Evolutionary conservation across 2,888 invertebrate species (phyloP), one percentile per base, ranked within the genome.

Genomic region (Hemaris fuciformis): DNA sequence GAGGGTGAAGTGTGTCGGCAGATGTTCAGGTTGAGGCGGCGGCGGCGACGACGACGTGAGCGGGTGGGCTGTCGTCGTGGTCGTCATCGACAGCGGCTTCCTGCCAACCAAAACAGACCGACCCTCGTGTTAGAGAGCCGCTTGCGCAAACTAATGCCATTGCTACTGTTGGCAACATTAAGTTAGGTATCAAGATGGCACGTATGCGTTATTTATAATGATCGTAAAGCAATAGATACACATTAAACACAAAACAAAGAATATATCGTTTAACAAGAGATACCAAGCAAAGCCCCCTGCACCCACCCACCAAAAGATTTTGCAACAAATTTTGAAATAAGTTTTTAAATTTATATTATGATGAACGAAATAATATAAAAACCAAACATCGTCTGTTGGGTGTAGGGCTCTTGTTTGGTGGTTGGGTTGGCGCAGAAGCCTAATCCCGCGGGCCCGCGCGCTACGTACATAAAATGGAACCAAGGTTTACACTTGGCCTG

Each of bases 241-340:
- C 62, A 65, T 71, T 68, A 67, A 43, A 59, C 31, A 67, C 67
- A 68, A 68, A 73, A 71, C 60, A 62, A 63, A 62, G 53, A 41
- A 45, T 25, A 75, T 74, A 75, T 73, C 70, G 72, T 75, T 77
- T 67, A 74, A 74, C 75, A 79, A 85, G 93, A 93, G 93, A 93
- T 93, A 93, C 93, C 93, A 93, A 93, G 93, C 93, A 92, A 93
- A 93, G 93, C 93, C 93, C 91, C 92, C 89, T 91, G 89, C 91
- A 91, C 93, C 93, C 93, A 93, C 88, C 93, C 93, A 93, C 93
- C 93, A 93, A 93, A 91, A 85, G 74, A 74, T 78, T 73, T 77
- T 75, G 74, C 79, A 67, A 65, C 76, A 63, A 88, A 88, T 89
- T 87, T 88, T 75, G 80, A 84, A 83, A 72, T 61, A 61, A 5